Base-by-base conservation (phyloP, 2,888 invertebrate species). In the Thera britannica region DNA sequence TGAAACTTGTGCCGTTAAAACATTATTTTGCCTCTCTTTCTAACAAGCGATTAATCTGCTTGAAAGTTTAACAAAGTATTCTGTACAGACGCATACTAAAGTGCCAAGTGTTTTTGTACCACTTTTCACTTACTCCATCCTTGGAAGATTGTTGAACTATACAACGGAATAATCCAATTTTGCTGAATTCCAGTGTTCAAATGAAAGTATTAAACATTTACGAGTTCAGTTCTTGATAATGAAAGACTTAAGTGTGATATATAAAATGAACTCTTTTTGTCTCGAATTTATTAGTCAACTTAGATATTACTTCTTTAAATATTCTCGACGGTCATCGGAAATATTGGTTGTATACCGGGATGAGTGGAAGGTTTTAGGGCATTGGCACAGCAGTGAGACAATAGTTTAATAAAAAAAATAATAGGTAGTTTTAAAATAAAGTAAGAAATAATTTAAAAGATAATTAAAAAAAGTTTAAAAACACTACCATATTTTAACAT, bases 31-130 rank as follows among this genome's bases (percentile, higher is more conserved):
- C 76, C 63, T 81, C 81, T 83, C 82, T 79, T 79, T 82, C 81
- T 80, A 78, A 62, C 79, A 52, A 76, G 67, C 79, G 83, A 85
- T 86, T 86, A 86, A 82, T 83, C 81, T 80, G 77, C 82, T 85
- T 85, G 86, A 88, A 87, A 86, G 86, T 86, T 81, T 83, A 83
- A 81, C 81, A 80, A 83, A 80, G 79, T 80, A 82, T 83, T 83
- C 77, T 77, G 85, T 87, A 87, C 83, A 77, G 75, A 80, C 79
- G 78, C 73, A 78, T 73, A 68, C 79, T 59, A 75, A 83, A 79
- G 70, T 69, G 62, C 75, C 34, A 46, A 3, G 58, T 55, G 3
- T 48, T 46, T 61, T 58, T 58, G 49, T 4, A 41, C 2, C 46
- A n/a, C 23, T 38, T 49, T 65, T 62, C 58, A 46, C n/a, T 23